Evolutionary conservation across 2,888 invertebrate genomes (phyloP).

Genomic region (Drosophila paranaensis): DNA sequence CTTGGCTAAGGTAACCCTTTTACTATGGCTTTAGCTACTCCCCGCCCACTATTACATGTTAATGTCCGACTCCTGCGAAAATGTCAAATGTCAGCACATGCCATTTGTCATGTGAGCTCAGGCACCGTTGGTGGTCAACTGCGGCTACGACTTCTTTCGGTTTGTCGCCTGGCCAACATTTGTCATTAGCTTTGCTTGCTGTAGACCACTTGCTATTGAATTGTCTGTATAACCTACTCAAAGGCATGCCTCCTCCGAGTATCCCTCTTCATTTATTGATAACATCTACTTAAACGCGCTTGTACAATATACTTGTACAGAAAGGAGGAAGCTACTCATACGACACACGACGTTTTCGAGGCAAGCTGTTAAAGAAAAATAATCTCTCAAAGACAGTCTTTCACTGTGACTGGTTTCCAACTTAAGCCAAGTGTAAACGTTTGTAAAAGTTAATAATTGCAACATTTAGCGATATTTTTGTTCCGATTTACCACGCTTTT

Average conservation of each 20-base stretch:
- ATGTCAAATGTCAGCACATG: constrained; percentile 77
- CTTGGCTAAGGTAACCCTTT: constrained; percentile 57
- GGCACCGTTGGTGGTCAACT: constrained; percentile 6
- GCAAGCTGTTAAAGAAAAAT: neutral
- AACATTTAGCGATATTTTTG: no score
- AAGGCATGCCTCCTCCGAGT: constrained; percentile 1
- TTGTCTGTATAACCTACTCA: constrained; percentile 25
- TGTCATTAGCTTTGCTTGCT: constrained; percentile 55
- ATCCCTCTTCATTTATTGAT: constrained; percentile 32
- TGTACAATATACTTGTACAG: neutral
- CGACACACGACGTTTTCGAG: neutral
- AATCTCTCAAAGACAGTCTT: no score
- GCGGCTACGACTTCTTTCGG: constrained; percentile 21
- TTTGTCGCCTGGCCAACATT: constrained; percentile 58
- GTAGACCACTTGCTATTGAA: constrained; percentile 48
- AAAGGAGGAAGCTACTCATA: neutral
- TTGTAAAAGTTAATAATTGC: no score
- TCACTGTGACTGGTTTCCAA: no score
- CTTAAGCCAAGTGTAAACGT: no score
- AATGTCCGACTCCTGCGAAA: constrained; percentile 53
- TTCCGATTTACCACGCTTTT: no score
- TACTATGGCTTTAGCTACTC: constrained; percentile 22
- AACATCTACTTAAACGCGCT: neutral
- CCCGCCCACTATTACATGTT: constrained; percentile 61
- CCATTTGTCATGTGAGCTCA: constrained; percentile 65